Evolutionary conservation across 2,797 vertebrate species (phyloP).

Genomic region (Pterois miles): DNA sequence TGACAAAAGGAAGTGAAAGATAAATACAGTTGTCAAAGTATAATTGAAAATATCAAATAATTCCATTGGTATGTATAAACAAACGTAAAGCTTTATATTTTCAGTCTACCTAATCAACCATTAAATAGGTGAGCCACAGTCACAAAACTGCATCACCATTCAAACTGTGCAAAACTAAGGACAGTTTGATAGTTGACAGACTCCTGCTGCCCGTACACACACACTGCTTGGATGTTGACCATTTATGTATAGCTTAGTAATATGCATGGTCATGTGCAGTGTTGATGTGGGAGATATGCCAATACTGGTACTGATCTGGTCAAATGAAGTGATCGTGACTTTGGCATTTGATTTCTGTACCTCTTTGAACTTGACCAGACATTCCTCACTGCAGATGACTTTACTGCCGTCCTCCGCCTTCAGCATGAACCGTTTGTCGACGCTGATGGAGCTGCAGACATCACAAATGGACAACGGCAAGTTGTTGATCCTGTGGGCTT

Average conservation of each 20-base stretch:
- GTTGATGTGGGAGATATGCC: neutral
- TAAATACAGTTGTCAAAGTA: too few relatives aligned
- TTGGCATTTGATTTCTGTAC: slow-evolving; percentile 61
- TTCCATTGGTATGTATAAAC: too few relatives aligned
- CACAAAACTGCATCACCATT: neutral
- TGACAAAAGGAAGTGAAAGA: too few relatives aligned
- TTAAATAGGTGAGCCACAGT: neutral
- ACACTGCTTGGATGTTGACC: neutral
- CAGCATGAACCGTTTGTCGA: slow-evolving; percentile 79
- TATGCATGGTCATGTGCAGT: neutral
- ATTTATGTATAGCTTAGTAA: neutral
- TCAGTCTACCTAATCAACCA: too few relatives aligned
- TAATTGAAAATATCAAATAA: too few relatives aligned
- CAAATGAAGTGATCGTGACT: neutral
- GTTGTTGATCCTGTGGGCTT: slow-evolving; percentile 87
- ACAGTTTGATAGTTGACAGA: neutral
- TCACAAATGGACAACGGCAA: slow-evolving; percentile 87
- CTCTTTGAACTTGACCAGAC: slow-evolving; percentile 89
- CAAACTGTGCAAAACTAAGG: neutral
- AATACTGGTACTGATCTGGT: neutral
- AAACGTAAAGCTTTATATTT: too few relatives aligned
- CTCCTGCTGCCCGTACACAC: neutral
- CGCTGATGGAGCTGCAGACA: slow-evolving; percentile 85
- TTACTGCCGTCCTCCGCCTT: slow-evolving; percentile 83
- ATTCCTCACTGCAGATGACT: slow-evolving; percentile 88